Evolutionary conservation across 2,797 vertebrate species (phyloP).

Genomic region (Erithacus rubecula): DNA sequence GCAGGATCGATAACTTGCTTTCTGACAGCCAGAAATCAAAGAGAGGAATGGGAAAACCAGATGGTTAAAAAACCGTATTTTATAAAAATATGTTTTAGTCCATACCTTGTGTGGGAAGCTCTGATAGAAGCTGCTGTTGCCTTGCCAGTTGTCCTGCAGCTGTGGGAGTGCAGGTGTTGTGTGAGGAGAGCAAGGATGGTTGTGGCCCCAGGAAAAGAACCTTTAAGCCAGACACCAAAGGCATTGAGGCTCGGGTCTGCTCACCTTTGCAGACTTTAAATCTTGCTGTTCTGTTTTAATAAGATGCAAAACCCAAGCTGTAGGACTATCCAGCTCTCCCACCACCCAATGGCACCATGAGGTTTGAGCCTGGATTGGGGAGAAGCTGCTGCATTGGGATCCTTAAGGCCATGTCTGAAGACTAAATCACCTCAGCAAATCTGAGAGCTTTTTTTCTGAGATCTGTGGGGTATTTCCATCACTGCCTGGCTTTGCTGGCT

Average conservation of each 20-base stretch:
- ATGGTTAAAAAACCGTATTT: not conserved
- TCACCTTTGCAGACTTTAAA: not conserved
- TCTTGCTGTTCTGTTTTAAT: not conserved
- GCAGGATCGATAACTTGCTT: not conserved
- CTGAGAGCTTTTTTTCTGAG: not conserved
- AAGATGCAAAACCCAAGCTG: fast-evolving
- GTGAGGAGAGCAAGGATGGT: not conserved
- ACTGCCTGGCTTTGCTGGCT: not conserved
- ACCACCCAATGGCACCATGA: fast-evolving
- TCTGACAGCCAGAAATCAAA: not conserved
- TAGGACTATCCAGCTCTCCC: not conserved
- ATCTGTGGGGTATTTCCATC: fast-evolving
- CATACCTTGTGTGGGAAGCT: not conserved
- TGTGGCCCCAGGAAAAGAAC: not conserved
- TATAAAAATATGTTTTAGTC: not conserved
- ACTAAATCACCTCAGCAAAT: not conserved
- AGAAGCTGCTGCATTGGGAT: not conserved
- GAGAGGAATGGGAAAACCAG: not conserved
- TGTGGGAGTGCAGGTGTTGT: not conserved
- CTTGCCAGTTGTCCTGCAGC: not conserved
- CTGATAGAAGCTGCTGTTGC: not conserved
- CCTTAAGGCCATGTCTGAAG: not conserved
- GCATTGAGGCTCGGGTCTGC: not conserved
- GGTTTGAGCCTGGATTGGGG: not conserved
- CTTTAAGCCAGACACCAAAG: not conserved